Base-by-base conservation (phyloP, 1,140 invertebrate species). In the Zaprionus capensis region DNA sequence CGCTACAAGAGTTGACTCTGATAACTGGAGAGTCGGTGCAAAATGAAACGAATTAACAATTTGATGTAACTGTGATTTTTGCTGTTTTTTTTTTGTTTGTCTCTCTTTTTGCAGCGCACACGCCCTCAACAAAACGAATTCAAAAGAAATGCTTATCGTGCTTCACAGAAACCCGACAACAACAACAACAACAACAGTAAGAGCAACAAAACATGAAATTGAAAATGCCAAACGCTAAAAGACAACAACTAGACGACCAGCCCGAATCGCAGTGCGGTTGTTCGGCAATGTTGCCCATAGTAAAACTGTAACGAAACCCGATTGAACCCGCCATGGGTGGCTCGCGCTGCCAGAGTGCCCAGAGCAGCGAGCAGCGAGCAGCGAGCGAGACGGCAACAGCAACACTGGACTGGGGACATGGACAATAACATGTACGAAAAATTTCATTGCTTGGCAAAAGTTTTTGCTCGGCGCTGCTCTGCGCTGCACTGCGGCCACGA, bases 11-110 rank as follows among this genome's bases (percentile, higher is more conserved):
- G 56, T 55, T 71, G 64, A 64, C 46, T 68, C 34, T 44, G 58
- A 51, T 26, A 56, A 56, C 26, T 24, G 26, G 53, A 56, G 53
- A 88, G 84, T 59, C 78, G 84, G 85, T 90, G 85, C 85, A 90
- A 90, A 90, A 81, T 90, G 85, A 90, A 88, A 88, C 85, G 84
- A 88, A 88, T 88, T 88, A 88, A 88, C 84, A 81, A 85, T 90
- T 88, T 88, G 84, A 88, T 88, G 84, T 88, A 88, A 88, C 84
- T 88, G 84, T 88, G 85, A 88, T 90, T 88, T 87, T 70, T 86
- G 72, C 55, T 70, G 51, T 70, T 34, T 20, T 66, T 12, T 49
- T 38, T 65, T 38, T 56, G 38, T 41, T 36, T 28, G 22, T 62
- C 59, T 58, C 61, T 55, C 66, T 68, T 62, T 28, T 36, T 34